Percentiles rank a stretch among this genome's conserved stretches.
phyloP scores from a whole-genome alignment of 37 sponge, comb jelly and placozoan genomes.

The Cladorhizidae sp. region DNA sequence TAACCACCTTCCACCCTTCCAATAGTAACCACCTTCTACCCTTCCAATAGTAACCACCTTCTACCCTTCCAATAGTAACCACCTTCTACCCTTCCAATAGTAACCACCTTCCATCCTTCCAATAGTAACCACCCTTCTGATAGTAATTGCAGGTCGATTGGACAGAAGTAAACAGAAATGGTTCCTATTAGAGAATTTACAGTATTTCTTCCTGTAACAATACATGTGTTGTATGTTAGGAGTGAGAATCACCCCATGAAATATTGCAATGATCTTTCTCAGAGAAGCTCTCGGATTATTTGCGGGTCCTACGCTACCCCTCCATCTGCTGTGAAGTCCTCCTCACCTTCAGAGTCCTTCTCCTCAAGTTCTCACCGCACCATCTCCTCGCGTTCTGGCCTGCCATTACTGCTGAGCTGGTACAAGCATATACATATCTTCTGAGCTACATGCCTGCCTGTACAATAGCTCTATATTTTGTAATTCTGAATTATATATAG shows the following conservation, averaged over 20 bases:
- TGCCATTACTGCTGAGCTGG: conserved; percentile 71
- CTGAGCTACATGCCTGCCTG: not conserved
- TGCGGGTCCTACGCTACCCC: conserved; percentile 32
- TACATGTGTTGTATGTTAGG: not conserved
- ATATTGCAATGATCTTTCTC: not conserved
- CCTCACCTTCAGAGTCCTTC: conserved; percentile 70
- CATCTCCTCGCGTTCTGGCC: conserved; percentile 86
- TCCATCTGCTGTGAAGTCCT: conserved; percentile 51
- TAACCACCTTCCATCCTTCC: too few relatives aligned
- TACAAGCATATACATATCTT: not conserved
- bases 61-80: too few relatives aligned
- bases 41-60: too few relatives aligned
- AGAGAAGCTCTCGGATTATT: conserved; percentile 57
- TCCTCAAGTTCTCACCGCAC: conserved; percentile 64
- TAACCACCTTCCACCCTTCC: too few relatives aligned
- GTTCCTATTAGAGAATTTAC: too few relatives aligned
- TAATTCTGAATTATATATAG: not conserved
- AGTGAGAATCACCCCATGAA: too few relatives aligned
- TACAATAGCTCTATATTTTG: not conserved
- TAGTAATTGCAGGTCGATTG: too few relatives aligned
- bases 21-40: too few relatives aligned
- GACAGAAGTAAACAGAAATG: too few relatives aligned
- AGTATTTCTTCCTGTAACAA: too few relatives aligned
- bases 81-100: too few relatives aligned
- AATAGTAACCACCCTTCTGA: too few relatives aligned